Base-by-base conservation (phyloP, 92 coral and sea anemone genomes). In the Zoanthus sansibaricus region DNA sequence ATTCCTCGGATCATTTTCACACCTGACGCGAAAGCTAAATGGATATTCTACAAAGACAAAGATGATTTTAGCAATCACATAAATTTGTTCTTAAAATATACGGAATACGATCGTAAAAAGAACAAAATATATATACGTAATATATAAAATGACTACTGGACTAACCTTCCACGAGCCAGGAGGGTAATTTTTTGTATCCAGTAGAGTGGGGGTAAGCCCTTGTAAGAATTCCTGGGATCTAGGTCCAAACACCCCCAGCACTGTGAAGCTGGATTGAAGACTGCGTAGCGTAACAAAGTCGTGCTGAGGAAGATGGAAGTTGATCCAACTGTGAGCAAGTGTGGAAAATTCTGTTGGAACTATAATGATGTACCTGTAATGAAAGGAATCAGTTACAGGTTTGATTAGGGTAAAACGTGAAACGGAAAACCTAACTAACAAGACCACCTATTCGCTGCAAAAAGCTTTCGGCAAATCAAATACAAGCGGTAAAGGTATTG, bases 231-330 rank as follows among this genome's bases (percentile, higher is more conserved):
- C 79, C 44, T 75, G 79, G 64, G 79, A 75, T 17, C 62, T 75
- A 44, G 79, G 79, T 52, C 79, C 79, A 30, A 75, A 75, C 31
- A 75, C 66, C 25, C 79, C 79, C 45, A 75, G 79, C n/a, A 75
- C 79, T 18, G 79, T 75, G 64, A 42, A 75, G 58, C 79, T 75
- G 7, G 79, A 75, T 37, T 75, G 79, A 75, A 51, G 62, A 9
- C 62, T 75, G 42, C 62, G 79, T 54, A 75, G 25, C n/a, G 79
- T 75, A 52, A 75, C 79, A n/a, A 75, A 75, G 49, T 75, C 64
- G 62, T 75, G 64, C 4, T 72, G 77, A 13, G 77, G 77, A 72
- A 72, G 77, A 72, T 72, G 77, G 30, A 7, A 16, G 55, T 32
- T 17, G 47, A 74, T 46, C 78, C 78, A 74, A 58, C 78, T 47